phyloP scores from a whole-genome alignment of 2,888 invertebrate genomes.

The Aphodius sticticus region DNA sequence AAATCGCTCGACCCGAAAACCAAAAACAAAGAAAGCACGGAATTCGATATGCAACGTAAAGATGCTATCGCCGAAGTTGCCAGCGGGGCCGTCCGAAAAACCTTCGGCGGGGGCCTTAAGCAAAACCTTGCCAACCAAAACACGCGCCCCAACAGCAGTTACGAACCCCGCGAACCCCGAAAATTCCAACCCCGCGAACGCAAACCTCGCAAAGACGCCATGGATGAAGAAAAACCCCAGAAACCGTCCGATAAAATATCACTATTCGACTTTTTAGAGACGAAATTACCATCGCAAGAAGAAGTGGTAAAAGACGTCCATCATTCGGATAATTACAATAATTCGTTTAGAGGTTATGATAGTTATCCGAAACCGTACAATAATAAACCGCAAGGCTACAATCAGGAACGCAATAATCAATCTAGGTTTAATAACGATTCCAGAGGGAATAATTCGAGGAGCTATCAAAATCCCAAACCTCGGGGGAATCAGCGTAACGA shows the following conservation, averaged over 20 bases:
- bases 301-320: constrained; percentile 8
- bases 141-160: neutral
- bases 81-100: constrained; percentile 66
- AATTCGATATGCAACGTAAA: constrained; percentile 89
- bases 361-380: constrained; percentile 26
- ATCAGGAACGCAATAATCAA: constrained; percentile 19
- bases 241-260: constrained; percentile 84
- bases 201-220: constrained; percentile 39
- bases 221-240: constrained; percentile 64
- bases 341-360: constrained; percentile 19
- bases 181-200: constrained; percentile 22
- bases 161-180: constrained; percentile 39
- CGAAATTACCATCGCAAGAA: constrained; percentile 69
- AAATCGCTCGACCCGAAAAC: constrained; percentile 73
- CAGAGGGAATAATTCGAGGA: constrained; percentile 10
- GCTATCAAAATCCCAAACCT: constrained; percentile 8
- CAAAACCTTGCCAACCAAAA: constrained; percentile 42
- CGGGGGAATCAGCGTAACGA: neutral
- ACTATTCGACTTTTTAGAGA: constrained; percentile 83
- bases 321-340: neutral
- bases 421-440: neutral
- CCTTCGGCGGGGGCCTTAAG: constrained; percentile 65
- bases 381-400: constrained; percentile 25
- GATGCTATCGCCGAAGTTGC: constrained; percentile 91
- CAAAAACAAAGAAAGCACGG: constrained; percentile 75